Evolutionary conservation across 2,888 invertebrate species (phyloP), one percentile per base, ranked within the genome.

Genomic region (Thumatha senex): DNA sequence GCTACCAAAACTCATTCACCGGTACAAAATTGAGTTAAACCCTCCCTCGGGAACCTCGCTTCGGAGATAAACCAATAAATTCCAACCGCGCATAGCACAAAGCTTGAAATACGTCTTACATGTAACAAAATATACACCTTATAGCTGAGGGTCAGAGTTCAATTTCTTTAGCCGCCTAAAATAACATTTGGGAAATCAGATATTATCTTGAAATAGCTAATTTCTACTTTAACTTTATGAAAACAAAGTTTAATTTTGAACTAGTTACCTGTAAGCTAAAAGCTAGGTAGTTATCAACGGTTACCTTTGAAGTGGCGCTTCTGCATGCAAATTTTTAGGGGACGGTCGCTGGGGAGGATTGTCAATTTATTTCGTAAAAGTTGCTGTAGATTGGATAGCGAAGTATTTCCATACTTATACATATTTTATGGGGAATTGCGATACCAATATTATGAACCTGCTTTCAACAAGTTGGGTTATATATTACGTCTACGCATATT

Each of bases 1-100:
- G 90, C 89, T 90, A 87, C 90, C 84, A 90, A 91, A 90, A 89
- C 89, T 88, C 90, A 90, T 91, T 86, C 90, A 89, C 86, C 88
- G 85, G 86, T 85, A 82, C 82, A 76, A 86, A 90, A 91, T 90
- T 75, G 67, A 59, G 74, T 91, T 90, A 89, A 78, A 78, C 78
- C 77, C 78, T 84, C 87, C 88, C 79, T 68, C 67, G 59, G 72
- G 56, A 64, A 72, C 78, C 68, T 68, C 80, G 82, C 80, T 84
- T 83, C 73, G 59, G 66, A 78, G 70, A 82, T 88, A 88, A 89
- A 80, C 78, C 74, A 81, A 87, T 89, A 75, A 76, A 58, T 53
- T 46, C 43, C 24, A 41, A 36, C 12, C 34, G 42, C 35, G 9
- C 4, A 7, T 24, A n/a, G 12, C 7, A 18, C 11, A 67, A 43